A percentile compares a stretch with the other conserved stretches of the same genome.
Conservation (phyloP, 2,113 vertebrate species). For the Phasianus colchicus region DNA sequence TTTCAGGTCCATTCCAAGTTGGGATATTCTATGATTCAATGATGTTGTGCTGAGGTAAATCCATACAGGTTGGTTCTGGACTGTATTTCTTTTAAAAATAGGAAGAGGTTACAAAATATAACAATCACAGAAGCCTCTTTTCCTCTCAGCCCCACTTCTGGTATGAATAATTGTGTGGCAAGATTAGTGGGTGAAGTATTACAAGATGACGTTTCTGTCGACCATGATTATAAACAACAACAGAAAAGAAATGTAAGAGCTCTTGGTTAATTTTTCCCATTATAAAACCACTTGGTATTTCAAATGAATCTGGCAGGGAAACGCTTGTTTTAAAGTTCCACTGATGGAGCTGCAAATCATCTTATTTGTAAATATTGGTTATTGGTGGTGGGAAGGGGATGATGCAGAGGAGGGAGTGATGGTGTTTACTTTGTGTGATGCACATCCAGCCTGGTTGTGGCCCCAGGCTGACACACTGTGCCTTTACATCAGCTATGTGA, state of each 20-base stretch:
- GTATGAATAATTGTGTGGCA: constrained; percentile 41
- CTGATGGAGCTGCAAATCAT: background rate
- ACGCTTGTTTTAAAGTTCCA: background rate
- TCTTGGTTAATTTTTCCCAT: constrained; percentile 53
- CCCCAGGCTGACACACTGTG: background rate
- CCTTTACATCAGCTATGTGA: background rate
- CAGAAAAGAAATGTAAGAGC: constrained; percentile 19
- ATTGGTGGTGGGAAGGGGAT: background rate
- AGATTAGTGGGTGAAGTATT: constrained; percentile 56
- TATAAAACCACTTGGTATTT: constrained; percentile 50
- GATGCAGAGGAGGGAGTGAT: background rate
- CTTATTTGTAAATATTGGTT: background rate
- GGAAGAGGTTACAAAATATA: constrained; percentile 29
- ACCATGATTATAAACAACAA: constrained; percentile 48
- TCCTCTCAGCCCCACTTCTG: background rate
- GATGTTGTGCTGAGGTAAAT: background rate
- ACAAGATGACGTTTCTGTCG: constrained; percentile 32
- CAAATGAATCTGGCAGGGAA: background rate
- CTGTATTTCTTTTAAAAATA: background rate
- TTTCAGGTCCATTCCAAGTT: background rate
- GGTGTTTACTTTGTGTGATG: background rate
- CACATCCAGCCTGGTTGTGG: background rate
- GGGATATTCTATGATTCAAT: too few relatives aligned
- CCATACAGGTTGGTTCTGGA: background rate
- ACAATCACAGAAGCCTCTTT: background rate